These are phyloP conservation scores for Graptemys geographica DNA, from an alignment of 2,797 vertebrate species.

Conservation along the genomic window DNA sequence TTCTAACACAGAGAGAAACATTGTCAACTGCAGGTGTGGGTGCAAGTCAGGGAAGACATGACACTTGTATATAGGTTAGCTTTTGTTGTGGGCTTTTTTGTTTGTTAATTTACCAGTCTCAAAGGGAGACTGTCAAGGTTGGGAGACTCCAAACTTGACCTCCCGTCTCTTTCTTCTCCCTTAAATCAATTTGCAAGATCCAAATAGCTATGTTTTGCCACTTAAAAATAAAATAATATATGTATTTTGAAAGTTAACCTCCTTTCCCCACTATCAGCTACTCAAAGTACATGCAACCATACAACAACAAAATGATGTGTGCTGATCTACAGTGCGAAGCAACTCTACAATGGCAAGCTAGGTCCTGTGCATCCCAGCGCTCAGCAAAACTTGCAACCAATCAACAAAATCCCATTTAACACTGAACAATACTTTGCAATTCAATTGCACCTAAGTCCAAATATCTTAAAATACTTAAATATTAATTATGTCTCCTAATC, in stretches of 20 bases:
- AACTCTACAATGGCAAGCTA: not conserved
- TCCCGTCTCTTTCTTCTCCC: not conserved
- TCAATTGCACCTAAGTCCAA: constrained; percentile 30
- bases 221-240: constrained; percentile 20
- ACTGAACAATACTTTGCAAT: constrained; percentile 66
- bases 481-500: constrained; percentile 31
- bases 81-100: not conserved
- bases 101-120: not conserved
- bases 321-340: constrained; percentile 50
- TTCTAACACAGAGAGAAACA: not conserved
- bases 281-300: constrained; percentile 15
- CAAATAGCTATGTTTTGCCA: not conserved
- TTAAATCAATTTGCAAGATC: not conserved
- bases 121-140: not conserved
- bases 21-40: not conserved
- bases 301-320: constrained; percentile 31
- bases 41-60: not conserved
- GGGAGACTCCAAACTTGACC: not conserved
- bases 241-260: constrained; percentile 44
- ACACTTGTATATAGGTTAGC: not conserved
- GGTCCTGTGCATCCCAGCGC: not conserved
- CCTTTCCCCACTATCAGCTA: constrained; percentile 35
- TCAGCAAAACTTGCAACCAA: constrained; percentile 30
- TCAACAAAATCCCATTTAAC: constrained; percentile 45
- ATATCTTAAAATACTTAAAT: constrained; percentile 46